Conservation (phyloP, 2,113 vertebrate species). For the Aythya baeri region DNA sequence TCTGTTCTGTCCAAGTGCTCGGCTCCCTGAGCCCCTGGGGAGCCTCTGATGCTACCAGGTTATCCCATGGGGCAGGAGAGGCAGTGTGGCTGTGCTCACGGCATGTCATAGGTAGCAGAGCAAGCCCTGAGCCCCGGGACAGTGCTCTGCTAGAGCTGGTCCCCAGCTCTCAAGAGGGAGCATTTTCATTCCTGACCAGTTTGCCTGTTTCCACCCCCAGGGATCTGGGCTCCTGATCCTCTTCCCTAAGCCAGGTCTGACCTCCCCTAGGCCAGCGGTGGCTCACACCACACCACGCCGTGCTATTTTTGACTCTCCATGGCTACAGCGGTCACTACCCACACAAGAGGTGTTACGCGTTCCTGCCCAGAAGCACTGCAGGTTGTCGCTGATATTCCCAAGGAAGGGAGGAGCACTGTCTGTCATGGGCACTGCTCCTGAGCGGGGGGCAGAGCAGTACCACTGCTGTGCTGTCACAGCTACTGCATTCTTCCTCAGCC, state of each 20-base stretch:
- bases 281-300: fast-evolving
- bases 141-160: background rate
- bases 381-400: fast-evolving
- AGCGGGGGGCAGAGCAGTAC: no score
- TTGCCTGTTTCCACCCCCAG: background rate
- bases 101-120: background rate
- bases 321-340: background rate
- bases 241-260: fast-evolving
- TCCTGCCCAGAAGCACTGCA: background rate
- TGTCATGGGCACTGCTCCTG: background rate
- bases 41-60: fast-evolving
- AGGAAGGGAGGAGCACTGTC: background rate
- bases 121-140: fast-evolving
- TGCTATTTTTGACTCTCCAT: background rate
- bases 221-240: fast-evolving
- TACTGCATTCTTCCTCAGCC: fast-evolving
- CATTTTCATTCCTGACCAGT: fast-evolving
- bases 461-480: background rate
- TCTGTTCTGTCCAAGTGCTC: background rate
- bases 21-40: fast-evolving
- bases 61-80: fast-evolving
- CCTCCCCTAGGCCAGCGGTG: background rate
- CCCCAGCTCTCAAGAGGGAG: background rate
- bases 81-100: no score
- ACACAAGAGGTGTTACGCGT: background rate